A percentile compares a stretch with the other conserved stretches of the same genome.
phyloP scores from a whole-genome alignment of 2,888 invertebrate species.

The Drosophila robusta region DNA sequence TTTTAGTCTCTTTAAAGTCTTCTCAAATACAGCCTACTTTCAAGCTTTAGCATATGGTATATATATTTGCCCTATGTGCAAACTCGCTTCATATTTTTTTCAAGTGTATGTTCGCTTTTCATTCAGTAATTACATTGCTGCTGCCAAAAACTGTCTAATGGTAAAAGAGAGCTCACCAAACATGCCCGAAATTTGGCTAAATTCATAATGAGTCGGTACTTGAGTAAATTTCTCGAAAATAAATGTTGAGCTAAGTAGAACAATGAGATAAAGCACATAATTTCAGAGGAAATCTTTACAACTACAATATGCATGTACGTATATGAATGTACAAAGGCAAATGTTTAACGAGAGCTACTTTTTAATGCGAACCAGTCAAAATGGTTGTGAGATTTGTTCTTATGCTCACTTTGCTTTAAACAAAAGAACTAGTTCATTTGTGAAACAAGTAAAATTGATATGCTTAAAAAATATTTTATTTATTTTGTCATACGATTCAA shows the following conservation, averaged over 20 bases:
- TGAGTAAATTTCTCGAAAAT: constrained; percentile 19
- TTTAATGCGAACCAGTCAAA: not conserved
- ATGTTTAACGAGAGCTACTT: not conserved
- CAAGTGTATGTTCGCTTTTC: constrained; percentile 24
- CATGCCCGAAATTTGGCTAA: constrained; percentile 30
- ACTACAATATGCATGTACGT: not conserved
- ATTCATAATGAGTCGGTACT: constrained; percentile 29
- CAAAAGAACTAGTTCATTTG: no score
- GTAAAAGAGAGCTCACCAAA: constrained; percentile 14
- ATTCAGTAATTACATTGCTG: constrained; percentile 31
- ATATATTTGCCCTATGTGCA: no score
- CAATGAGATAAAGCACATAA: constrained; percentile 13
- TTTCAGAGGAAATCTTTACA: constrained; percentile 8
- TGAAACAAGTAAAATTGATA: no score
- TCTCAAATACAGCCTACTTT: no score
- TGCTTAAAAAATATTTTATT: no score
- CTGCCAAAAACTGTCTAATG: constrained; percentile 15
- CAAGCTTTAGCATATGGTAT: no score
- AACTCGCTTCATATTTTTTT: constrained; percentile 18
- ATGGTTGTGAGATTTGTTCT: no score
- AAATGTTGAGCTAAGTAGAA: constrained; percentile 4
- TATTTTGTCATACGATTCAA: no score
- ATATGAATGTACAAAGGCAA: not conserved
- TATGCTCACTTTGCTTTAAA: no score
- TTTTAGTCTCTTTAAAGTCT: no score